Evolutionary conservation across 2,888 invertebrate genomes (phyloP), one percentile per base, ranked within the genome.

Genomic region (Abscondita cerata): DNA sequence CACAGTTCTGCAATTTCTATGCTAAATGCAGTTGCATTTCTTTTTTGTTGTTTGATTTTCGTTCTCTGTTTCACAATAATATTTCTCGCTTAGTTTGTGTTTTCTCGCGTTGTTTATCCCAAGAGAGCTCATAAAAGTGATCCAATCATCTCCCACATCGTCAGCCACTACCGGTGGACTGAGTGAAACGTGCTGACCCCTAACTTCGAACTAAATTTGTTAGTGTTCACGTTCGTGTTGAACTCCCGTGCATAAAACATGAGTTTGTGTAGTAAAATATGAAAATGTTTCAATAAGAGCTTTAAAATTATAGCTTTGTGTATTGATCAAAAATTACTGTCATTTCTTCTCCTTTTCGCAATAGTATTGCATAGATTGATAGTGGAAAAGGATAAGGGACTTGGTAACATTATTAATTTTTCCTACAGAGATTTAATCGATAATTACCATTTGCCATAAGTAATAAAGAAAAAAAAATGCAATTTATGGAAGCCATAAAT

Each of bases 121-220:
- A 64, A 52, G 80, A 78, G 81, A 78, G 73, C 79, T 79, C 81
- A 78, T 82, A 82, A 82, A 83, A 81, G 79, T 80, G 81, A 82
- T 82, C 82, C 81, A 82, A 82, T 82, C 83, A 81, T 82, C 78
- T 79, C 73, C 76, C 76, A 73, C 76, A 74, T 75, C 73, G 75
- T 74, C 75, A 75, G 73, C 68, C 74, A 68, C 69, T 61, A 67
- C 64, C 65, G 64, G 61, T 63, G 62, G 65, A 63, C 62, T 62
- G 65, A 55, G 65, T 55, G 53, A 55, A 62, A 73, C 71, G 73
- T 73, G 72, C 70, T 70, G 70, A 67, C 68, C 70, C 72, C 65
- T 60, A 58, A 68, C 66, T 65, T 66, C 60, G 67, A 71, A 72
- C 68, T 68, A 73, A 73, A 74, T 74, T 73, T 73, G 70, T 72